Evolutionary conservation across 1,140 invertebrate genomes (phyloP).

Genomic region (Theocolax elegans): DNA sequence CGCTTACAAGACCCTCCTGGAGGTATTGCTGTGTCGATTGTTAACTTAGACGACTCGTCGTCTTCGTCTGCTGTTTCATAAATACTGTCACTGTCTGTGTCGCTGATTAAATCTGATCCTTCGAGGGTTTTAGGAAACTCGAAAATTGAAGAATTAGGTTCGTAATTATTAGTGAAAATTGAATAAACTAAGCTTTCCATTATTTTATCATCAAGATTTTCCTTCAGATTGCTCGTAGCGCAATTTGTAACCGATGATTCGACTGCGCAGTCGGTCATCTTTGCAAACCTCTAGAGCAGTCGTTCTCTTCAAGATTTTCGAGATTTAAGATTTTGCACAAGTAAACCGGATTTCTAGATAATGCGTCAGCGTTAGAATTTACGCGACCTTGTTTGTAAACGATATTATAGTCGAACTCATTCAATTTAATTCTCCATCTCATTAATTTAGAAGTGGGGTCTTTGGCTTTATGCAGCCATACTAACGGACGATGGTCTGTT

Average conservation of each 20-base stretch:
- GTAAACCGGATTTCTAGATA: slow-evolving; percentile 32
- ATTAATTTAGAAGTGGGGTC: slow-evolving; percentile 60
- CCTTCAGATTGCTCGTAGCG: neutral
- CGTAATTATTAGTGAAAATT: too few species aligned
- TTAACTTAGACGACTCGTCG: too few species aligned
- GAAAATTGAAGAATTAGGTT: too few species aligned
- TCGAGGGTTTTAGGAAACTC: too few species aligned
- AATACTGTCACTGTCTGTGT: too few species aligned
- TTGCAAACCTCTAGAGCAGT: too few species aligned
- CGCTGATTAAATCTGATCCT: too few species aligned
- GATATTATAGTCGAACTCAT: slow-evolving; percentile 65
- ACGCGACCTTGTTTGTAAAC: slow-evolving; percentile 59
- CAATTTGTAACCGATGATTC: neutral
- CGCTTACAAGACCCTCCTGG: too few species aligned
- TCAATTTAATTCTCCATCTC: slow-evolving; percentile 62
- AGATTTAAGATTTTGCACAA: neutral
- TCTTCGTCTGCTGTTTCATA: too few species aligned
- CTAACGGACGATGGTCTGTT: slow-evolving; percentile 60
- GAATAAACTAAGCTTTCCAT: too few species aligned
- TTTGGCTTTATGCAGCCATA: slow-evolving; percentile 62
- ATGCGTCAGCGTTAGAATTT: slow-evolving; percentile 60
- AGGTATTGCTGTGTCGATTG: too few species aligned
- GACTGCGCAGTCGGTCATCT: neutral
- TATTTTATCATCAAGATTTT: too few species aligned
- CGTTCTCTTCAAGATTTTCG: neutral